Evolutionary conservation across 1,140 invertebrate species (phyloP).

Genomic region (Matsumurasca onukii): DNA sequence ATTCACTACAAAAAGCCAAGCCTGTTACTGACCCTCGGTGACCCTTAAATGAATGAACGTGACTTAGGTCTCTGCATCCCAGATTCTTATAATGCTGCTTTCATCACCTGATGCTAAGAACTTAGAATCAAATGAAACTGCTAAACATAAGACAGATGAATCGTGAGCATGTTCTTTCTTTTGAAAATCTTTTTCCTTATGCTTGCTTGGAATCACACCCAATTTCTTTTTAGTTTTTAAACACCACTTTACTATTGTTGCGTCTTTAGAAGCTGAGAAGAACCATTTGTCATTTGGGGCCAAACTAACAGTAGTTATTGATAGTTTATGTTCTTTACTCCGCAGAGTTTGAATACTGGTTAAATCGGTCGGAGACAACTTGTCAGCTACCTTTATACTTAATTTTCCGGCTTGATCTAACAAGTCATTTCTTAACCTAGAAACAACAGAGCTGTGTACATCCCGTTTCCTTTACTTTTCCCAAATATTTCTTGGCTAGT

Average conservation of each 20-base stretch:
- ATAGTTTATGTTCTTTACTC: constrained; percentile 69
- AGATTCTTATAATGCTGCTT: constrained; percentile 74
- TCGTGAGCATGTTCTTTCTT: constrained; percentile 50
- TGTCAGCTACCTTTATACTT: constrained; percentile 68
- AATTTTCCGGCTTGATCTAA: constrained; percentile 82
- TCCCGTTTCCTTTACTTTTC: constrained; percentile 81
- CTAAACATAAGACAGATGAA: constrained; percentile 65
- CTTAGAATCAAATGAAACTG: constrained; percentile 81
- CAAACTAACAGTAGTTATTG: constrained; percentile 81
- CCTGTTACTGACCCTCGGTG: constrained; percentile 76
- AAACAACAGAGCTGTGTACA: constrained; percentile 63
- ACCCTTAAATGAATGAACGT: constrained; percentile 79
- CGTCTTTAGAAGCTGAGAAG: constrained; percentile 87
- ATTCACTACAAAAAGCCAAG: constrained; percentile 80
- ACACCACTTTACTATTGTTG: constrained; percentile 84
- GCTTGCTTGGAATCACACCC: constrained; percentile 43
- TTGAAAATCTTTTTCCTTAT: constrained; percentile 39
- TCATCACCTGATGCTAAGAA: constrained; percentile 81
- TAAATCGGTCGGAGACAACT: constrained; percentile 57
- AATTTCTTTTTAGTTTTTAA: constrained; percentile 52
- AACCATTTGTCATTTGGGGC: constrained; percentile 71
- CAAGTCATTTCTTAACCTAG: constrained; percentile 77
- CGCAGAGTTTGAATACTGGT: constrained; percentile 28
- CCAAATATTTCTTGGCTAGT: constrained; percentile 84
- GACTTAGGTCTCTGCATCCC: constrained; percentile 76